phyloP scores from a whole-genome alignment of 2,797 vertebrate genomes.

The Argentina silus region DNA sequence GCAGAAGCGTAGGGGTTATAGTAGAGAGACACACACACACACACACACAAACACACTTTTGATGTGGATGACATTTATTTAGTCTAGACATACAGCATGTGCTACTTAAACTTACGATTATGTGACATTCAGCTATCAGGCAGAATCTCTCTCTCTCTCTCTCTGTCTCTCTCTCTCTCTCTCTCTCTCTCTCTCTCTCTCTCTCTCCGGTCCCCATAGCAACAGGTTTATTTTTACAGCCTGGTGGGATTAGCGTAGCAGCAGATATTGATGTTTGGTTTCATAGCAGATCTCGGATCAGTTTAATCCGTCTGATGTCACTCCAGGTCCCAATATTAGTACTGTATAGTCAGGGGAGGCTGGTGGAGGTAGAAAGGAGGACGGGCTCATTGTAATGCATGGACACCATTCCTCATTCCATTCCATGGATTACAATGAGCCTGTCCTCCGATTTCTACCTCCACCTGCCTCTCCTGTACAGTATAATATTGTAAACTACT shows the following conservation, averaged over 20 bases:
- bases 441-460: no score
- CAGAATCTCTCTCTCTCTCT: neutral
- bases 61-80: neutral
- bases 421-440: no score
- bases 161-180: neutral
- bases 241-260: neutral
- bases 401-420: no score
- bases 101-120: neutral
- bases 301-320: neutral
- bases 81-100: neutral
- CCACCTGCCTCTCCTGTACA: no score
- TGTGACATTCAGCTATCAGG: neutral
- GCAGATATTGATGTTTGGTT: neutral
- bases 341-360: no score
- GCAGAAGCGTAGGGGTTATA: no score
- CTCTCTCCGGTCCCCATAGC: constrained; percentile 35
- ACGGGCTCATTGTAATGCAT: no score
- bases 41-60: neutral
- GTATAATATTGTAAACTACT: no score
- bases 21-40: no score
- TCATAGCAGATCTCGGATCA: neutral
- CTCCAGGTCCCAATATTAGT: no score
- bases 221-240: constrained; percentile 9
- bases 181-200: constrained; percentile 37
- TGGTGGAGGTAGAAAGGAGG: no score